Percentiles rank a stretch among this genome's conserved stretches.
phyloP scores from a whole-genome alignment of 2,888 invertebrate species.

The Oegoconia quadripuncta region DNA sequence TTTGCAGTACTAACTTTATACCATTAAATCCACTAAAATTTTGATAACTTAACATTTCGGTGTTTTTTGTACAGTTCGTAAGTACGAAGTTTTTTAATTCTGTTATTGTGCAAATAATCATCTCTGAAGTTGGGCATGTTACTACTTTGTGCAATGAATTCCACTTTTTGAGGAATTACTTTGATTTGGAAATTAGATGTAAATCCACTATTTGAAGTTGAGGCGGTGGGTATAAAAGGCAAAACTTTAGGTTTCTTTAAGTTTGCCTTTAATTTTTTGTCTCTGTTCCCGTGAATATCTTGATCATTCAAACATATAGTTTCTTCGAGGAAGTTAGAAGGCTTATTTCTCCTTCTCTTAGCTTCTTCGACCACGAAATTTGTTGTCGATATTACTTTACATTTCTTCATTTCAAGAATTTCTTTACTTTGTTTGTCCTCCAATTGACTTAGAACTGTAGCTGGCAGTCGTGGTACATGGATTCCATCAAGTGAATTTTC shows the following conservation, averaged over 20 bases:
- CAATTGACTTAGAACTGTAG: conserved; percentile 47
- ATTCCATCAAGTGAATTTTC: conserved; percentile 46
- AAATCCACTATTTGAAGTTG: conserved; percentile 57
- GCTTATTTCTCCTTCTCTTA: conserved; percentile 48
- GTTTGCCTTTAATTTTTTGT: conserved; percentile 34
- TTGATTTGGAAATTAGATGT: conserved; percentile 66
- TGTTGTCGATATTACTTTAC: conserved; percentile 48
- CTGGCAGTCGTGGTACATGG: conserved; percentile 50
- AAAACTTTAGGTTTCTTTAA: conserved; percentile 54
- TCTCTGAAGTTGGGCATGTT: conserved; percentile 51
- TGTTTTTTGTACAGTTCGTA: conserved; percentile 56
- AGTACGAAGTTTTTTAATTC: conserved; percentile 53
- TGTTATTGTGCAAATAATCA: conserved; percentile 46
- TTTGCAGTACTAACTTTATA: conserved; percentile 1
- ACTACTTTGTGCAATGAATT: conserved; percentile 53
- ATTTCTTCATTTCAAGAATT: conserved; percentile 27
- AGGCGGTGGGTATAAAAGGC: conserved; percentile 59
- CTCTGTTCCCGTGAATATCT: no score
- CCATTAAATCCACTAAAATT: conserved; percentile 42
- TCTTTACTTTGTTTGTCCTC: conserved; percentile 43
- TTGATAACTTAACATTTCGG: conserved; percentile 54
- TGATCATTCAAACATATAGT: conserved; percentile 59
- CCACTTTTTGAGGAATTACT: conserved; percentile 45
- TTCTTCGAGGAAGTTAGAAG: conserved; percentile 65
- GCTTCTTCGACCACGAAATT: conserved; percentile 55